Evolutionary conservation across 2,113 vertebrate species (phyloP), one percentile per base, ranked within the genome.

Genomic region (Apteryx mantelli): DNA sequence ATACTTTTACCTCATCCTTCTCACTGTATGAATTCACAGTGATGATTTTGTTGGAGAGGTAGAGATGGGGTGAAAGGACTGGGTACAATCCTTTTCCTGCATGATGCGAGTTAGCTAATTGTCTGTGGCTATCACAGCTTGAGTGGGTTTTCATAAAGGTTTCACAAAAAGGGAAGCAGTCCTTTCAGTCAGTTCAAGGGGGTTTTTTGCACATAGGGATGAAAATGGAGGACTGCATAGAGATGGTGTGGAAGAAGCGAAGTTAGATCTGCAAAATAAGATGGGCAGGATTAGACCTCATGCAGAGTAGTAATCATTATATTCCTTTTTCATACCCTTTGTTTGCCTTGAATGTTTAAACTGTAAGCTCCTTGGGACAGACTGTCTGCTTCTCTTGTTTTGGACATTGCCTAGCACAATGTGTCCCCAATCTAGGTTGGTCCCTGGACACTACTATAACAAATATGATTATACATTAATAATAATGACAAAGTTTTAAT

Each of bases 81-180:
- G 0, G 5, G 10, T 42, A 30, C 0, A 0, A 58, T 66, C n/a
- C 20, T 86, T 71, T 46, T 32, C 32, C 55, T 63, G 26, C 56
- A 19, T 24, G 40, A 14, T 89, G 22, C 4, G 21, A 0, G 0
- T 36, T 52, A 79, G 24, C 9, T 34, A 26, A 20, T 30, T 83
- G 88, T 86, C 71, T 36, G 9, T 58, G 64, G 42, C 42, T 68
- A 7, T 40, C 65, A 69, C 25, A 81, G 46, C 9, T 5, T 3
- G 74, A 86, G 5, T 0, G 6, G 1, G 7, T 38, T 44, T 82
- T 58, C 55, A 77, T 13, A n/a, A 78, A 4, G 20, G 30, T 60
- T 88, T 71, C 40, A 70, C 26, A 60, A 63, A 83, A 55, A 36
- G 7, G 18, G 22, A 50, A 63, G 42, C 4, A 71, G 30, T 52